Evolutionary conservation across 2,113 vertebrate species (phyloP).

Genomic region (Calidris pygmaea): DNA sequence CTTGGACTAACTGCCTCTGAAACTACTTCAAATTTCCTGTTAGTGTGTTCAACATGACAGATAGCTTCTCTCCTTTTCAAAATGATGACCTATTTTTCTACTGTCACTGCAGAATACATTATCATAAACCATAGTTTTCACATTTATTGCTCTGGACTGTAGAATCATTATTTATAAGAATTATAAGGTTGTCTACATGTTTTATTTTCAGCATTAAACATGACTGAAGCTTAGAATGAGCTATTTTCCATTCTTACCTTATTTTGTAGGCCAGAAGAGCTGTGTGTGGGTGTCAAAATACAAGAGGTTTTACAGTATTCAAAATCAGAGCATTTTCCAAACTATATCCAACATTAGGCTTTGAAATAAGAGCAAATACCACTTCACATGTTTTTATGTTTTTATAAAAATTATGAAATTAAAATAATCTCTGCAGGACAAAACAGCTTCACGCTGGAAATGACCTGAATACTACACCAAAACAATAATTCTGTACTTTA

Average conservation of each 20-base stretch:
- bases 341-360: background rate
- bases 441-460: background rate
- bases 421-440: background rate
- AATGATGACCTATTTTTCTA: slow-evolving; percentile 64
- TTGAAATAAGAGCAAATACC: background rate
- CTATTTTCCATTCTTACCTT: background rate
- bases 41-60: slow-evolving; percentile 8
- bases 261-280: background rate
- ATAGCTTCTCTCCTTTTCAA: slow-evolving; percentile 25
- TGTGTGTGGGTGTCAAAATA: background rate
- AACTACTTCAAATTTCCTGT: background rate
- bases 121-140: slow-evolving; percentile 45
- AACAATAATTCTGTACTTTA: background rate
- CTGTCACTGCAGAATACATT: slow-evolving; percentile 48
- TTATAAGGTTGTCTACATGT: slow-evolving; percentile 34
- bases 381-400: background rate
- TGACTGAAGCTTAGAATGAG: slow-evolving; percentile 4
- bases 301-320: background rate
- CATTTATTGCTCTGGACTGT: slow-evolving; percentile 27
- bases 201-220: slow-evolving; percentile 56
- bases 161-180: slow-evolving; percentile 57
- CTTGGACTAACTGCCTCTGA: background rate
- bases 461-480: background rate
- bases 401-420: background rate
- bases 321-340: background rate